phyloP scores from a whole-genome alignment of 2,888 invertebrate genomes.

The Crepidodera aurea region DNA sequence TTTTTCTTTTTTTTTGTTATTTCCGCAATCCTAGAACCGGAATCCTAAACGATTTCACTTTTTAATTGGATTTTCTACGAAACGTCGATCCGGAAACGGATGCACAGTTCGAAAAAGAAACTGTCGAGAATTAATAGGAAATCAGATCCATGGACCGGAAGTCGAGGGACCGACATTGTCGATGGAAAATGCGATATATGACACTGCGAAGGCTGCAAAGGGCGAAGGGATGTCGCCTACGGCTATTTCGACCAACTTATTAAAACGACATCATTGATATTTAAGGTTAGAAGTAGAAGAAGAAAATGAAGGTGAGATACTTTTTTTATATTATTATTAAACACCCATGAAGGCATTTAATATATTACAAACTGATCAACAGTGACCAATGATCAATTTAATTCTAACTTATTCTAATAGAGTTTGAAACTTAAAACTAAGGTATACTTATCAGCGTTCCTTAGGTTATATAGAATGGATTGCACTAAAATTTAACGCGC shows the following conservation, averaged over 20 bases:
- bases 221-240: not conserved
- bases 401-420: too few relatives aligned
- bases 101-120: conserved; percentile 7
- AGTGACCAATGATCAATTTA: too few relatives aligned
- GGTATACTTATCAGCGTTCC: too few relatives aligned
- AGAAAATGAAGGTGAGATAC: too few relatives aligned
- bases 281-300: too few relatives aligned
- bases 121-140: conserved; percentile 25
- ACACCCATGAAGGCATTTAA: too few relatives aligned
- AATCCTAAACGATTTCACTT: conserved; percentile 2
- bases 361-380: too few relatives aligned
- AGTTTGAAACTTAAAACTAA: too few relatives aligned
- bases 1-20: not conserved
- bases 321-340: too few relatives aligned
- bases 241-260: not conserved
- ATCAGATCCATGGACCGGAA: conserved; percentile 21
- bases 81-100: not conserved
- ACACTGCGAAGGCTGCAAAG: not conserved
- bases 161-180: conserved; percentile 13
- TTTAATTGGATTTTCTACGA: conserved; percentile 12
- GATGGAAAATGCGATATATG: conserved; percentile 19
- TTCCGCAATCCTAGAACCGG: not conserved
- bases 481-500: too few relatives aligned
- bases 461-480: too few relatives aligned
- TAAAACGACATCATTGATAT: too few relatives aligned